Evolutionary conservation across 2,888 invertebrate genomes (phyloP).

Genomic region (Lithophane socia): DNA sequence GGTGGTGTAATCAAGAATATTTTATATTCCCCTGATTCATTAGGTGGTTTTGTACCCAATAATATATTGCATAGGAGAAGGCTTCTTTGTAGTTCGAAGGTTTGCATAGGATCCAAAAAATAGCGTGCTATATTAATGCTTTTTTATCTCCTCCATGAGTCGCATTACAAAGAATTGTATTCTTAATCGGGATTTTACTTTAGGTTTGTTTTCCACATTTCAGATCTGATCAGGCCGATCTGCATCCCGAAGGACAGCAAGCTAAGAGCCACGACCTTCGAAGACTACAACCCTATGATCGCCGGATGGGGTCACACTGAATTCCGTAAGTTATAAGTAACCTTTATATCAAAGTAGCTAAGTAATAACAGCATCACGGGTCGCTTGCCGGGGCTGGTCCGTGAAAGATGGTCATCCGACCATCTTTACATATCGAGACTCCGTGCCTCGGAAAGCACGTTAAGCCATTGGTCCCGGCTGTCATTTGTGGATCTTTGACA

Average conservation of each 20-base stretch:
- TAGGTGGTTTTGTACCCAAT: neutral
- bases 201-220: conserved; percentile 65
- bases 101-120: neutral
- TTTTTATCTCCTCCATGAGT: neutral
- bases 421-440: too few relatives aligned
- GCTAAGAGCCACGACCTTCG: conserved; percentile 89
- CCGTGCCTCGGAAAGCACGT: too few relatives aligned
- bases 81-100: neutral
- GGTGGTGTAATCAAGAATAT: neutral
- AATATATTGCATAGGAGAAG: neutral
- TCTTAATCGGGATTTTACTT: neutral
- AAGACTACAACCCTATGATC: conserved; percentile 92
- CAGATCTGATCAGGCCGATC: conserved; percentile 93
- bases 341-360: neutral
- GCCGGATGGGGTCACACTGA: conserved; percentile 95
- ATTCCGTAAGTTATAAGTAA: conserved; percentile 91
- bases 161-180: neutral
- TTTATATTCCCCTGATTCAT: neutral
- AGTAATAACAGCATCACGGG: too few relatives aligned
- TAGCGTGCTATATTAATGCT: neutral
- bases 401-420: too few relatives aligned
- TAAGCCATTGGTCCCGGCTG: too few relatives aligned
- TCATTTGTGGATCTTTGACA: too few relatives aligned
- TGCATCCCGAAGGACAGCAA: conserved; percentile 92
- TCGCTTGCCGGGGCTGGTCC: too few relatives aligned